phyloP scores from a whole-genome alignment of 1,140 invertebrate genomes.

The Drosophila triauraria region DNA sequence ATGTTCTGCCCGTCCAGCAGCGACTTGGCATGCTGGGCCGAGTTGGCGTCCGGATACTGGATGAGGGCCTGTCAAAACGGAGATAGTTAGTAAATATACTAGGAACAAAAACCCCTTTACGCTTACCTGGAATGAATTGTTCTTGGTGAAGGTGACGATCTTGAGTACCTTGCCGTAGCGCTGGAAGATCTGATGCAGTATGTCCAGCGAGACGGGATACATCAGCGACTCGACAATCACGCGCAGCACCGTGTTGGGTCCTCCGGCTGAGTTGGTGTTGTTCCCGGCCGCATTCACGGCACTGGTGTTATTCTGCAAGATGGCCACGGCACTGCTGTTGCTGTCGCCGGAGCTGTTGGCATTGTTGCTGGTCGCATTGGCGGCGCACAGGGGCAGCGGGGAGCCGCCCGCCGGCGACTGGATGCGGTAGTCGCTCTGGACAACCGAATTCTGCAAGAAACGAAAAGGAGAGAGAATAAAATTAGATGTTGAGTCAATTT shows the following conservation, averaged over 20 bases:
- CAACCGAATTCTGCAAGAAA: conserved; percentile 87
- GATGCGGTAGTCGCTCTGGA: conserved; percentile 80
- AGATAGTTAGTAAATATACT: neutral
- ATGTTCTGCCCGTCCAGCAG: conserved; percentile 99
- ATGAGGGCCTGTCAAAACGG: conserved; percentile 93
- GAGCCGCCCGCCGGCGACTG: conserved; percentile 84
- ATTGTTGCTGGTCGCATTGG: conserved; percentile 64
- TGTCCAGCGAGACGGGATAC: conserved; percentile 98
- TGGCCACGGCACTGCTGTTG: conserved; percentile 69
- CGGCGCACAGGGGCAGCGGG: conserved; percentile 80
- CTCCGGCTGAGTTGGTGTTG: conserved; percentile 91
- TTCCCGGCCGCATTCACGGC: conserved; percentile 71
- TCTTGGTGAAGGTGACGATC: conserved; percentile 99
- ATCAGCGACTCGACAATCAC: conserved; percentile 99
- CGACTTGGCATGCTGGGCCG: conserved; percentile 97
- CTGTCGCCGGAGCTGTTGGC: conserved; percentile 70
- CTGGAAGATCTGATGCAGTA: conserved; percentile 98
- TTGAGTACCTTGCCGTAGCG: conserved; percentile 99
- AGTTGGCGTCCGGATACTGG: conserved; percentile 98
- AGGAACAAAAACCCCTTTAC: no score
- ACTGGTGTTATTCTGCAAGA: conserved; percentile 84
- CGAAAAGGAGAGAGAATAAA: neutral
- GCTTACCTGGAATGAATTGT: conserved; percentile 95
- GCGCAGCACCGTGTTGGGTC: conserved; percentile 97
- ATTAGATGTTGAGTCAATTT: conserved; percentile 64